phyloP scores from a whole-genome alignment of 2,113 vertebrate genomes.

The Mustela nigripes region DNA sequence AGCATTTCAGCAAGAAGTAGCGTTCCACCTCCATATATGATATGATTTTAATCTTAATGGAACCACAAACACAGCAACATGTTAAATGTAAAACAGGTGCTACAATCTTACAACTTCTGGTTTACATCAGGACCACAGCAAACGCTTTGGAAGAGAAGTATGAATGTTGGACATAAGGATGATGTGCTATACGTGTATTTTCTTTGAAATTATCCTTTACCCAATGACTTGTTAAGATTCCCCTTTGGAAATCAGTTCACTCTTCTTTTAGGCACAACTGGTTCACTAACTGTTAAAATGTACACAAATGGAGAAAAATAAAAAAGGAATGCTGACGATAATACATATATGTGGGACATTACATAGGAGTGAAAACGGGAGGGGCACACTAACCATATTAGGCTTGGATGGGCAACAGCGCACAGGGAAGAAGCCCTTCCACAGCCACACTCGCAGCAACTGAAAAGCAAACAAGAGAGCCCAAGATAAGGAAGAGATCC shows the following conservation, averaged over 20 bases:
- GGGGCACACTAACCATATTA: constrained; percentile 90
- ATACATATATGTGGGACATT: constrained; percentile 81
- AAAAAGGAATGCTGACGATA: constrained; percentile 75
- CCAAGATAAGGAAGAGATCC: constrained; percentile 88
- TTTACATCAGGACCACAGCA: background rate
- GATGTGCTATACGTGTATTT: background rate
- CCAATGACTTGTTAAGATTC: background rate
- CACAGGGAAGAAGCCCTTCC: constrained; percentile 91
- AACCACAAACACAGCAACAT: constrained; percentile 73
- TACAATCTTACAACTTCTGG: background rate
- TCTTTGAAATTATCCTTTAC: background rate
- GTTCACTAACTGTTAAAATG: constrained; percentile 3
- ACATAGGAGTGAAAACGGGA: constrained; percentile 79
- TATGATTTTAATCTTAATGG: constrained; percentile 63
- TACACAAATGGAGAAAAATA: constrained; percentile 61
- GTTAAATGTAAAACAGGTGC: constrained; percentile 56
- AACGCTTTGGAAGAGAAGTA: background rate
- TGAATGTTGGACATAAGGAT: background rate
- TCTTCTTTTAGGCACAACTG: background rate
- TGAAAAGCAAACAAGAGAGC: constrained; percentile 91
- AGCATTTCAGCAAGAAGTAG: background rate
- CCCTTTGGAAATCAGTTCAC: background rate
- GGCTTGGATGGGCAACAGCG: constrained; percentile 91
- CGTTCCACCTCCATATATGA: constrained; percentile 50
- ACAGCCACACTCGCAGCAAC: constrained; percentile 91